phyloP scores from a whole-genome alignment of 2,113 vertebrate species.

The Emydocephalus ijimae region DNA sequence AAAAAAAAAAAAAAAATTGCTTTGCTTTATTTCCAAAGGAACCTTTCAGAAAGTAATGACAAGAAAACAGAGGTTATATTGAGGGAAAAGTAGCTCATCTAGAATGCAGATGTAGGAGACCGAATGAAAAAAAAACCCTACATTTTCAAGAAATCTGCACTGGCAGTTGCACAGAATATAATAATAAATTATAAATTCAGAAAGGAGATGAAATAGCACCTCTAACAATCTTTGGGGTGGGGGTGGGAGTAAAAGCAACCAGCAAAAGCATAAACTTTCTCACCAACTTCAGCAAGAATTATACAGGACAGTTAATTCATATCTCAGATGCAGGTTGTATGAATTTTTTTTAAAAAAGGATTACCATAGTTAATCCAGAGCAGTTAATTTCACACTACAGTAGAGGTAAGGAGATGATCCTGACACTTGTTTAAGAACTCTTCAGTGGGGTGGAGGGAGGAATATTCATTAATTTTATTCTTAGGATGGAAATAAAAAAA shows the following conservation, averaged over 20 bases:
- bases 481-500: background rate
- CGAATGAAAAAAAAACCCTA: background rate
- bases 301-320: background rate
- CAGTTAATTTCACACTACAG: constrained; percentile 26
- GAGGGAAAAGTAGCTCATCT: background rate
- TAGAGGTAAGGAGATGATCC: constrained; percentile 1
- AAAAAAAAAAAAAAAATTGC: background rate
- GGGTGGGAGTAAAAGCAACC: background rate
- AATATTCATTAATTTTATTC: background rate
- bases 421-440: constrained; percentile 6
- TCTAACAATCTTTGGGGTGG: background rate
- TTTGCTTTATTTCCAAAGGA: background rate
- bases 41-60: background rate
- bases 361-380: constrained; percentile 10
- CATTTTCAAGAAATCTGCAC: background rate
- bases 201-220: background rate
- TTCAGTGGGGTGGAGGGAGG: background rate
- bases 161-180: background rate
- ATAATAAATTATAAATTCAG: background rate
- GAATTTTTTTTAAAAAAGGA: background rate
- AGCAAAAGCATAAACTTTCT: background rate
- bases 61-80: background rate
- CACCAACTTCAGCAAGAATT: background rate
- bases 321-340: background rate
- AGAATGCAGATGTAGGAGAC: background rate